Conservation (phyloP, 2,797 vertebrate genomes). For the Chiropotes sagulatus region DNA sequence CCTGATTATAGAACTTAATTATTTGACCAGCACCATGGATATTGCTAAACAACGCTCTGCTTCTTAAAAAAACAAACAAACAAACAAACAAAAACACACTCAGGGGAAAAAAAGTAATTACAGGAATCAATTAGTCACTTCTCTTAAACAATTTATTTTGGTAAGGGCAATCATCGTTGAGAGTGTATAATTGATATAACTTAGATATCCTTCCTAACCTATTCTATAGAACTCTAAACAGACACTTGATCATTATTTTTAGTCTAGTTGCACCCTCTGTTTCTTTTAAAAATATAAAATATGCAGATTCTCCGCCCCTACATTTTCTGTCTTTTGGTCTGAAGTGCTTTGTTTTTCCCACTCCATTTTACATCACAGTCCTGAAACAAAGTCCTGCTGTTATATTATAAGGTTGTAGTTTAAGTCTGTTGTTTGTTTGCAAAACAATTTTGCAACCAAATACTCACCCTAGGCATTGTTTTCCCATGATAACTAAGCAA, state of each 20-base stretch:
- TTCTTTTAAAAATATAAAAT: neutral
- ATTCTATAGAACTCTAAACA: neutral
- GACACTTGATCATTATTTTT: neutral
- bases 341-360: neutral
- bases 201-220: neutral
- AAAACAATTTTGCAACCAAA: neutral
- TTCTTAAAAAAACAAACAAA: neutral
- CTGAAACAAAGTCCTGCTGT: neutral
- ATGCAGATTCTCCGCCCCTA: neutral
- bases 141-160: neutral
- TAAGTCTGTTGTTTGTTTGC: neutral
- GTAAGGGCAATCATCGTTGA: neutral
- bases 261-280: neutral
- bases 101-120: neutral
- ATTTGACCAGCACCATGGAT: neutral
- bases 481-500: neutral
- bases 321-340: neutral
- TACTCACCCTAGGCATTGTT: neutral
- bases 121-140: neutral
- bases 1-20: constrained; percentile 18
- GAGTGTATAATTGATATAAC: neutral
- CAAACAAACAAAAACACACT: neutral
- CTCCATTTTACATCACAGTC: too few species aligned
- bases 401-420: neutral
- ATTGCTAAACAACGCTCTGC: constrained; percentile 5